A percentile compares a stretch with the other conserved stretches of the same genome.
Conservation (phyloP, 1,140 invertebrate genomes). For the Neuroterus valhalla region DNA sequence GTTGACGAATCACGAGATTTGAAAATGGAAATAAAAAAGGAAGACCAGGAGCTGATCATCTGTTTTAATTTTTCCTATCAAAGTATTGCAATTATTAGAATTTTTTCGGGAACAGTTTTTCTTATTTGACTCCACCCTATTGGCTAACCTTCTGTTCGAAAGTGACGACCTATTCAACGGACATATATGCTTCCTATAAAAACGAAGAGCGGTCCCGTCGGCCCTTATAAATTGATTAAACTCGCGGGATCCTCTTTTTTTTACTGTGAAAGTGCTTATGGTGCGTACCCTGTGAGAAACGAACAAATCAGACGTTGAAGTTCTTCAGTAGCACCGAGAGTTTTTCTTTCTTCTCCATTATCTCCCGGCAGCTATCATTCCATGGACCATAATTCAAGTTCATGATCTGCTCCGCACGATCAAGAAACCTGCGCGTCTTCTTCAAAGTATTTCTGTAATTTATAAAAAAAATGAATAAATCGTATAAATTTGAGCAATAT, state of each 20-base stretch:
- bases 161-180: conserved; percentile 28
- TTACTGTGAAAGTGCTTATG: conserved; percentile 19
- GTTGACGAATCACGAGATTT: too few relatives aligned
- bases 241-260: conserved; percentile 20
- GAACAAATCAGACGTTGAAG: conserved; percentile 38
- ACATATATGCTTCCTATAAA: conserved; percentile 28
- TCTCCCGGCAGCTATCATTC: conserved; percentile 59
- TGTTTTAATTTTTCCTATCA: too few relatives aligned
- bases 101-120: too few relatives aligned
- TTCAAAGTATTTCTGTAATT: conserved; percentile 56
- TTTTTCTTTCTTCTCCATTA: conserved; percentile 55
- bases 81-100: too few relatives aligned
- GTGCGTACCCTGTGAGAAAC: conserved; percentile 15
- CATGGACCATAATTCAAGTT: conserved; percentile 65
- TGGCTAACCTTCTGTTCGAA: conserved; percentile 21
- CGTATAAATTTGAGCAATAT: too few relatives aligned
- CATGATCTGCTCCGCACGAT: conserved; percentile 59
- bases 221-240: conserved; percentile 18
- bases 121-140: too few relatives aligned
- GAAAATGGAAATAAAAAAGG: too few relatives aligned
- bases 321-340: conserved; percentile 37
- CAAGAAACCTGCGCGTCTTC: conserved; percentile 57
- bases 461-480: conserved; percentile 18
- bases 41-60: too few relatives aligned
- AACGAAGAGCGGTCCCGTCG: conserved; percentile 17